Base-by-base conservation (phyloP, 2,888 invertebrate species). In the Magallana nippona region DNA sequence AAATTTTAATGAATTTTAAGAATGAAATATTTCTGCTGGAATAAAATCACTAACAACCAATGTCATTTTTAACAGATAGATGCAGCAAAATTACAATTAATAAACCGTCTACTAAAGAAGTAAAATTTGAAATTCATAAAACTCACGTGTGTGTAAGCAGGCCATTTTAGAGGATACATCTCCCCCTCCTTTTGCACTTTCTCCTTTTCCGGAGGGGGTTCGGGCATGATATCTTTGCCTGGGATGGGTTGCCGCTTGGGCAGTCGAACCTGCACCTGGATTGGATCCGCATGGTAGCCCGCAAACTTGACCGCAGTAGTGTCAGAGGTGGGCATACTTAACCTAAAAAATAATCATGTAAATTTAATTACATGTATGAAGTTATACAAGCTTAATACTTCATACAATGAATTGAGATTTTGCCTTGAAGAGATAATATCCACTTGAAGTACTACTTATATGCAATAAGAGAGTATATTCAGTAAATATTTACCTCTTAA, bases 131-230 rank as follows among this genome's bases (percentile, higher is more conserved):
- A 55, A 79, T 10, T 17, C 19, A 56, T 22, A n/a, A 17, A 27
- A 71, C 44, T 83, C 27, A 92, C 91, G 87, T 90, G 89, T 80
- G 89, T 88, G 86, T 89, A 91, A 15, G 88, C 86, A 10, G 91
- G 91, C 91, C 91, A 91, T 63, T 88, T 85, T 55, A 91, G 84
- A 11, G 89, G 88, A 71, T 91, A 92, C 90, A 92, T 90, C 44
- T 90, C 89, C 81, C 88, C 89, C 44, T 88, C 85, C 82, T 90
- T 91, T 55, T 81, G 79, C 22, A 79, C 57, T 19, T 27, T 27
- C 5, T 79, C 57, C 5, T 57, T 22, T 22, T 27, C 56, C 22
- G 79, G 79, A 15, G 79, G 79, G 10, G 79, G 79, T 56, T 71
- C 56, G 1, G 63, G 55, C 55, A 55, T 63, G 56, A 82, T 56